A percentile compares a stretch with the other conserved stretches of the same genome.
Evolutionary conservation across 2,113 vertebrate genomes (phyloP).

Genomic region (Rattus norvegicus): GRCr8 NC_086034.1:48009501-48010000

Average conservation of each 20-base stretch:
- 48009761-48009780: constrained; percentile 21
- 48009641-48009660: background rate
- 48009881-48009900: background rate
- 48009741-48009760: background rate
- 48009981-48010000: constrained; percentile 1
- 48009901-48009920: constrained; percentile 23
- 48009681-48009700: background rate
- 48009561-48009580: background rate
- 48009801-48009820: background rate
- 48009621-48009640: background rate
- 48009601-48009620: background rate
- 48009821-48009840: background rate
- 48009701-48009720: background rate
- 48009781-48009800: background rate
- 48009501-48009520: background rate
- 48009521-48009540: background rate
- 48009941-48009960: background rate
- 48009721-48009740: background rate
- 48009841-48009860: background rate
- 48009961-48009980: constrained; percentile 38
- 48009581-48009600: background rate
- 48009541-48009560: background rate
- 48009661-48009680: background rate
- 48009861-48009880: background rate
- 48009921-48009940: constrained; percentile 38